These are phyloP conservation scores for Lucilia sericata DNA, from an alignment of 1,140 invertebrate genomes.

Conservation along the genomic window DNA sequence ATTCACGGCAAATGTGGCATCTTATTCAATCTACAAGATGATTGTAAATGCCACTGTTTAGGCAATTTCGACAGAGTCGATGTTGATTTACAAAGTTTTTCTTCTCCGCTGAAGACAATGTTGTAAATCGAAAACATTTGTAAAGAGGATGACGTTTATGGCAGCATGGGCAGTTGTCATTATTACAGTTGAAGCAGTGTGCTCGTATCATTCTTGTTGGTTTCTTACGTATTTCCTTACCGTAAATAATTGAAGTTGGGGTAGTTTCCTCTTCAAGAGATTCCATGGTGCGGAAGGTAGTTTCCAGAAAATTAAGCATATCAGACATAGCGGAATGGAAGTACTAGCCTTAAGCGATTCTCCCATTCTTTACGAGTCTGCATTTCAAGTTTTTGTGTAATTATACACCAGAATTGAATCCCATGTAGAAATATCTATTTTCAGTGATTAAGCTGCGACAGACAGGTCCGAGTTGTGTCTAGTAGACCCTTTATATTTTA, in stretches of 20 bases:
- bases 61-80: background rate
- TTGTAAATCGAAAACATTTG: too few species aligned
- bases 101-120: background rate
- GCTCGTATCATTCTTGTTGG: too few species aligned
- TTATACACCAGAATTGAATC: background rate
- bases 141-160: too few species aligned
- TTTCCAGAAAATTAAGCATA: too few species aligned
- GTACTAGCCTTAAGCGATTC: background rate
- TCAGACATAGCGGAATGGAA: background rate
- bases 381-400: background rate
- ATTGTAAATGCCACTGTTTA: background rate
- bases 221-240: too few species aligned
- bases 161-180: too few species aligned
- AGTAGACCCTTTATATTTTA: background rate
- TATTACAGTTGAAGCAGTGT: too few species aligned
- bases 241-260: too few species aligned
- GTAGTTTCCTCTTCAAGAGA: too few species aligned
- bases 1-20: background rate
- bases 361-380: background rate
- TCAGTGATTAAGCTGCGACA: background rate
- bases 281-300: too few species aligned
- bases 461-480: background rate
- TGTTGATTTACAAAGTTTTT: slow-evolving; percentile 1
- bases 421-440: background rate
- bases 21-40: background rate